These are phyloP conservation scores for Phytoseiulus persimilis DNA, from an alignment of 2,888 invertebrate species.

Conservation along the genomic window DNA sequence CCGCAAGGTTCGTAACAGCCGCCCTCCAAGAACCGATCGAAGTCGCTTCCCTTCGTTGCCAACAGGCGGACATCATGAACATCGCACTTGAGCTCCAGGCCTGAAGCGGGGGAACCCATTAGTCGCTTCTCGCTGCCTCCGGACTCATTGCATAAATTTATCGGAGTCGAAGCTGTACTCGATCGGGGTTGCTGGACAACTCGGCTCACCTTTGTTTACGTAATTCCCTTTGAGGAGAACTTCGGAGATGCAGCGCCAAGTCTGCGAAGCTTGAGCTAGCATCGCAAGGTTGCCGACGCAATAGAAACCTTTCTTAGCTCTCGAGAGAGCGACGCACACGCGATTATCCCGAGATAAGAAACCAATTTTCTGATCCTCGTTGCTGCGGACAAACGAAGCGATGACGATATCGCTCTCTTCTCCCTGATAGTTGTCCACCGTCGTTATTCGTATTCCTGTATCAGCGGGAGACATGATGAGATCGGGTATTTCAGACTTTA, in stretches of 20 bases:
- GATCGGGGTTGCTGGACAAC: neutral
- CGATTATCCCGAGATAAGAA: conserved; percentile 64
- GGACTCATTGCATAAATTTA: too few species aligned
- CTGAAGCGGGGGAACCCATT: neutral
- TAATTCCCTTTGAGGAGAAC: neutral
- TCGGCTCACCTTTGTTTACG: neutral
- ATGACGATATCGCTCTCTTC: conserved; percentile 70
- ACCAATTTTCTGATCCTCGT: conserved; percentile 60
- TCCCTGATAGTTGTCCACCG: conserved; percentile 72
- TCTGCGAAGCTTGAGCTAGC: conserved; percentile 9
- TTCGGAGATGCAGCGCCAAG: neutral
- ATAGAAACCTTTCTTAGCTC: conserved; percentile 62
- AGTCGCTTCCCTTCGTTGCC: neutral
- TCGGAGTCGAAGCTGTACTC: too few species aligned
- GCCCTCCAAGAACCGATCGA: neutral
- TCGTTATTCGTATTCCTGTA: conserved; percentile 6
- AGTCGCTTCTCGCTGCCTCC: too few species aligned
- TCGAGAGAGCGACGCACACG: conserved; percentile 53
- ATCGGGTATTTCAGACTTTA: too few species aligned
- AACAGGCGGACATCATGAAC: neutral
- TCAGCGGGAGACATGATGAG: too few species aligned
- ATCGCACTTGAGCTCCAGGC: conserved; percentile 7
- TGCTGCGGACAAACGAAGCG: conserved; percentile 69
- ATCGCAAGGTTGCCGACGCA: conserved; percentile 60
- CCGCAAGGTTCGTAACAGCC: neutral